Conservation (phyloP, 2,888 invertebrate species). For the Amphipyra berbera region DNA sequence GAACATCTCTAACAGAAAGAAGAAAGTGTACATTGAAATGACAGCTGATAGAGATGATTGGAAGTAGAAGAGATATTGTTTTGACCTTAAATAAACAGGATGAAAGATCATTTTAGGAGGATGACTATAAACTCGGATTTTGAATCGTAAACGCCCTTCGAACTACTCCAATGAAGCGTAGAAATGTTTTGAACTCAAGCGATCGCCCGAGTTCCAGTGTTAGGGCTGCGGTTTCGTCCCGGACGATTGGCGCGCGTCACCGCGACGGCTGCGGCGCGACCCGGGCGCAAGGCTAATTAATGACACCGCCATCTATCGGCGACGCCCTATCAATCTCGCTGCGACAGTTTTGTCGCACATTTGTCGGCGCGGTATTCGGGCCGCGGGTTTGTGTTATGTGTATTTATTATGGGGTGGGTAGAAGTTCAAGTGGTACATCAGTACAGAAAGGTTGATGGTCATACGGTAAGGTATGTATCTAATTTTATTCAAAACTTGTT, state of each 20-base stretch:
- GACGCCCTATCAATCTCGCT: slow-evolving; percentile 83
- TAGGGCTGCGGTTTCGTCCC: slow-evolving; percentile 60
- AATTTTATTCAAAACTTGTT: no score
- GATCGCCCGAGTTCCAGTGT: slow-evolving; percentile 56
- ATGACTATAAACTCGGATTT: background rate
- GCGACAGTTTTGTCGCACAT: slow-evolving; percentile 73
- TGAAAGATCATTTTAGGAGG: no score
- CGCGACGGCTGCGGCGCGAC: slow-evolving; percentile 66
- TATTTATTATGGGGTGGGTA: slow-evolving; percentile 24
- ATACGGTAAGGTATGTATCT: no score
- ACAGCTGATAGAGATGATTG: no score
- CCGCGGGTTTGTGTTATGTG: slow-evolving; percentile 34
- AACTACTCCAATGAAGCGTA: slow-evolving; percentile 39
- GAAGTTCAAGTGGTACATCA: slow-evolving; percentile 42
- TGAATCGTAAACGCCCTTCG: slow-evolving; percentile 13
- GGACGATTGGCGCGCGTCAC: slow-evolving; percentile 76
- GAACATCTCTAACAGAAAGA: no score
- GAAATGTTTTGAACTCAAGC: slow-evolving; percentile 33
- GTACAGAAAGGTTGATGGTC: slow-evolving; percentile 11
- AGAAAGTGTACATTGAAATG: no score
- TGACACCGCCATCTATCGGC: slow-evolving; percentile 83
- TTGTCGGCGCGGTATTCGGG: slow-evolving; percentile 70
- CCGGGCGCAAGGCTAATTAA: slow-evolving; percentile 80
- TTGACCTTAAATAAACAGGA: no score
- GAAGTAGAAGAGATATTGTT: no score